Base-by-base conservation (phyloP, 1,140 invertebrate species). In the Fopius arisanus region DNA sequence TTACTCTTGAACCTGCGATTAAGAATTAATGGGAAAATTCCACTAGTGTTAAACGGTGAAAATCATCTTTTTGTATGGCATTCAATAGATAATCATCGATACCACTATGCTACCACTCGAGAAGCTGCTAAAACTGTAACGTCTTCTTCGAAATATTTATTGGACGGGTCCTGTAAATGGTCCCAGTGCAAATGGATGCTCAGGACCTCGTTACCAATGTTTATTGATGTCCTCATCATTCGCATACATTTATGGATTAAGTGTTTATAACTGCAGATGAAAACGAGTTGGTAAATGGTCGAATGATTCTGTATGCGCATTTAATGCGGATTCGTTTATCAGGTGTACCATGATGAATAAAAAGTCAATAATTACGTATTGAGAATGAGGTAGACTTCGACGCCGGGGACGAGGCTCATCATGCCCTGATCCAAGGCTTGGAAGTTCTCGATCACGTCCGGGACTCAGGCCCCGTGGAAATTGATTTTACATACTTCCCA, bases 241-340 rank as follows among this genome's bases (percentile, higher is more conserved):
- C 37, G 37, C 16, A 6, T 43, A 19, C 23, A 68, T 12, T 16
- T 41, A 68, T 68, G 19, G 37, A 68, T 3, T 26, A 31, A 69
- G 41, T 54, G 67, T 48, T 48, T 69, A 54, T 51, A 29, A 43
- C 23, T 54, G 14, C 10, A 41, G 67, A 28, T 69, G 21, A 69
- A 69, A 69, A 69, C 67, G 67, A 51, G 67, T 69, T 69, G 67
- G 48, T 59, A n/a, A n/a, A n/a, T n/a, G n/a, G n/a, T n/a, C n/a
- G n/a, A n/a, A n/a, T n/a, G n/a, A n/a, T n/a, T n/a, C n/a, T n/a
- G n/a, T n/a, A n/a, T n/a, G n/a, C n/a, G n/a, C n/a, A n/a, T n/a
- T n/a, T n/a, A n/a, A n/a, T n/a, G n/a, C n/a, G n/a, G n/a, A n/a
- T n/a, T n/a, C n/a, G n/a, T n/a, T n/a, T n/a, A n/a, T n/a, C n/a